Base-by-base conservation (phyloP, 2,113 vertebrate species). In the Orientallactaga bullata region DNA sequence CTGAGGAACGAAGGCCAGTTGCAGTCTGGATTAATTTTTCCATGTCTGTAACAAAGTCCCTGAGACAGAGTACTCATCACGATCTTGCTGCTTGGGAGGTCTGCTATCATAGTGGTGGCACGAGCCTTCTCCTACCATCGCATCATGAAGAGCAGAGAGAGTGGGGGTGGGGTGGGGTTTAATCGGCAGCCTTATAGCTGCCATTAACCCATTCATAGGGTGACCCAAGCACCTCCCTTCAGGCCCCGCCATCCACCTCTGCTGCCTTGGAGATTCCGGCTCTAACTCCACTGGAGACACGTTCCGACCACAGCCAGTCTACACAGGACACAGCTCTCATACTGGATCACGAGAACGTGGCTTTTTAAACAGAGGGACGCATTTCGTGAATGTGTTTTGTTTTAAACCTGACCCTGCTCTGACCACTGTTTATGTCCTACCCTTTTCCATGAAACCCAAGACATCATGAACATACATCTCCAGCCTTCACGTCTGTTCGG, bases 81-180 rank as follows among this genome's bases (percentile, higher is more conserved):
- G 51, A 9, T 26, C 69, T 28, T 28, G 37, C 30, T 20, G 2
- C 15, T 47, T 60, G 21, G n/a, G 17, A 42, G 72, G 35, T 32
- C 61, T 26, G 39, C 20, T 61, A 18, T 13, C n/a, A n/a, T 77
- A 32, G 51, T 3, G 61, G 42, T 21, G 1, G n/a, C 26, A 21
- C 16, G 35, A 3, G 7, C 23, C 42, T 24, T 7, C 0, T 28
- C 24, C 3, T 6, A 6, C 15, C 51, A 4, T 35, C n/a, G 26
- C 12, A 16, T 3, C 24, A n/a, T 30, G 32, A 69, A 68, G 63
- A 11, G 47, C 42, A 58, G 30, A 39, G 87, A 68, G 42, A 30
- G 63, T n/a, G n/a, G 74, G 30, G 39, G 5, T 5, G n/a, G 35
- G 26, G 35, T 17, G 16, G 28, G 35, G 21, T 3, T 13, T 11